These are phyloP conservation scores for Cheilosia grossa DNA, from an alignment of 2,888 invertebrate species.

Conservation along the genomic window DNA sequence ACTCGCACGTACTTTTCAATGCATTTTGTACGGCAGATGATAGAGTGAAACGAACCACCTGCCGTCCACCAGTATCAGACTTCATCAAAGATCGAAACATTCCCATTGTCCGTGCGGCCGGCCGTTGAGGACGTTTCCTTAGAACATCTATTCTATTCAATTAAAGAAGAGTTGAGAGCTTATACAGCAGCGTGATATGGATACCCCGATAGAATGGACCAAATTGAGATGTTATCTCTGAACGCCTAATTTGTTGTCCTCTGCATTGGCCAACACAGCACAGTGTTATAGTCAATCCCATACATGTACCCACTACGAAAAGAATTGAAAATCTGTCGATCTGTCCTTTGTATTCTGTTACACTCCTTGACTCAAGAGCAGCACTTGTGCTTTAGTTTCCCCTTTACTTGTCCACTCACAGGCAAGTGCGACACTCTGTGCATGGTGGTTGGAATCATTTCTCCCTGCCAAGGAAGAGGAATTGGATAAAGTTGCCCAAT, in stretches of 20 bases:
- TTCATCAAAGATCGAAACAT: slow-evolving; percentile 14
- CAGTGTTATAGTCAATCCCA: slow-evolving; percentile 44
- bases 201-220: slow-evolving; percentile 42
- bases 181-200: slow-evolving; percentile 28
- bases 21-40: background rate
- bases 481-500: slow-evolving; percentile 64
- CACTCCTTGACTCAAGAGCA: slow-evolving; percentile 48
- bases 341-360: slow-evolving; percentile 29
- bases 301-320: slow-evolving; percentile 2
- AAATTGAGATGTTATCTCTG: slow-evolving; percentile 66
- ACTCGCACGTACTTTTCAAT: background rate
- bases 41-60: background rate
- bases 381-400: slow-evolving; percentile 47
- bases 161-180: slow-evolving; percentile 45
- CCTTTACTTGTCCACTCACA: slow-evolving; percentile 8
- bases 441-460: slow-evolving; percentile 30
- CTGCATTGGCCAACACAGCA: slow-evolving; percentile 2
- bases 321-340: slow-evolving; percentile 10
- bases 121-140: slow-evolving; percentile 28
- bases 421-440: slow-evolving; percentile 1
- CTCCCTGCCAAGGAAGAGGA: background rate
- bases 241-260: slow-evolving; percentile 65
- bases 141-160: slow-evolving; percentile 37
- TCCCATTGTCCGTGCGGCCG: slow-evolving; percentile 20
- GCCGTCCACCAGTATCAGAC: slow-evolving; percentile 1